Conservation (phyloP, 2,888 invertebrate species). For the Agonum fuliginosum region DNA sequence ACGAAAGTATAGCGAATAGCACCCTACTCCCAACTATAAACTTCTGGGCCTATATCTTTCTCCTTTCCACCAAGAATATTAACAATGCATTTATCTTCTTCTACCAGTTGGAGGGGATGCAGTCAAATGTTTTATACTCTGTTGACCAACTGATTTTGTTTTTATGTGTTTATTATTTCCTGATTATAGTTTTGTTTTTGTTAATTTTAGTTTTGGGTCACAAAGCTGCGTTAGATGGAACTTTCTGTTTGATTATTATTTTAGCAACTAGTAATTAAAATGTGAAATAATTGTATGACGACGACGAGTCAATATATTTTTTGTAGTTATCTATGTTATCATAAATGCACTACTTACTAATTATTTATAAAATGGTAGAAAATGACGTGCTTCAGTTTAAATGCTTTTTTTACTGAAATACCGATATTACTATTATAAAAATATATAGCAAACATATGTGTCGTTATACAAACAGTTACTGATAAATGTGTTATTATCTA, state of each 20-base stretch:
- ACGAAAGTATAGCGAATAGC: constrained; percentile 37
- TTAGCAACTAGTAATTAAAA: too few relatives aligned
- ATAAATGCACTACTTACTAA: too few relatives aligned
- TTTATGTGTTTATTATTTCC: constrained; percentile 29
- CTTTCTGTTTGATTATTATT: constrained; percentile 17
- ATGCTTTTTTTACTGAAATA: too few relatives aligned
- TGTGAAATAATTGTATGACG: too few relatives aligned
- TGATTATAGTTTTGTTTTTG: constrained; percentile 26
- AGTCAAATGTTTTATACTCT: background rate
- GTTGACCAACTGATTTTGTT: constrained; percentile 27
- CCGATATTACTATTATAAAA: too few relatives aligned
- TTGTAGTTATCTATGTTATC: too few relatives aligned
- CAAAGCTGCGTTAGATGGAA: background rate
- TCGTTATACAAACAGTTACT: too few relatives aligned
- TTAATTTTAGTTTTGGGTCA: constrained; percentile 3
- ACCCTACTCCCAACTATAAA: constrained; percentile 39
- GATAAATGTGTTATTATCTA: too few relatives aligned
- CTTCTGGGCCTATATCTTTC: background rate
- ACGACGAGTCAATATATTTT: too few relatives aligned
- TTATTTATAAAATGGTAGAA: too few relatives aligned
- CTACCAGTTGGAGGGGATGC: constrained; percentile 16
- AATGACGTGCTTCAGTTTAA: too few relatives aligned
- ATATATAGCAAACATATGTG: too few relatives aligned
- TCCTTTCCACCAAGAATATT: constrained; percentile 2
- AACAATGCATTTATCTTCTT: constrained; percentile 4